phyloP scores from a whole-genome alignment of 2,113 vertebrate genomes.

The Kryptolebias marmoratus region DNA sequence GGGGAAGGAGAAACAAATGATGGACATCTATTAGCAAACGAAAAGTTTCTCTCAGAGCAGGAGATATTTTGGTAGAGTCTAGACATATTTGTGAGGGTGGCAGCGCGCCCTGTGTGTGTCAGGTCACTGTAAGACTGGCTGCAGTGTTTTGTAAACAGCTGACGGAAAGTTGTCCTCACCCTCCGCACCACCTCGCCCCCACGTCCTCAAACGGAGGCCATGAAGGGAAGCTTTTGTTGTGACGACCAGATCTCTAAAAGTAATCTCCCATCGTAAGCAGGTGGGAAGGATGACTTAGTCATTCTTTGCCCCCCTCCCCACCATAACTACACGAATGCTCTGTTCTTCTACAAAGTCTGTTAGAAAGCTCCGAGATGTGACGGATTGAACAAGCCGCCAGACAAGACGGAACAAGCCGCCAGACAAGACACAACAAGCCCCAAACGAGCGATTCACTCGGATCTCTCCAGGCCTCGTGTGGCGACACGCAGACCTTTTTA shows the following conservation, averaged over 20 bases:
- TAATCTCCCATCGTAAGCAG: slow-evolving; percentile 1
- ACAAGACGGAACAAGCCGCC: slow-evolving; percentile 65
- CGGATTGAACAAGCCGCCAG: slow-evolving; percentile 53
- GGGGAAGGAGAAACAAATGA: no score
- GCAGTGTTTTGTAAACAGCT: slow-evolving; percentile 31
- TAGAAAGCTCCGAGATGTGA: slow-evolving; percentile 42
- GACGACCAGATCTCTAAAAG: neutral
- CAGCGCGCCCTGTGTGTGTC: slow-evolving; percentile 42
- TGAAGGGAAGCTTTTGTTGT: slow-evolving; percentile 3
- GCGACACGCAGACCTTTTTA: neutral
- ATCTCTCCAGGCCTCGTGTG: slow-evolving; percentile 6
- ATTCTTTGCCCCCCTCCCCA: neutral
- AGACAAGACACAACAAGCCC: slow-evolving; percentile 66
- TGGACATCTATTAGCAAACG: neutral
- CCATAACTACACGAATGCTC: neutral
- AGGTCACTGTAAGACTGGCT: slow-evolving; percentile 42
- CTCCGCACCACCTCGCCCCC: neutral
- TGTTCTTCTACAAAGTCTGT: slow-evolving; percentile 22
- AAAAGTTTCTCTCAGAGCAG: slow-evolving; percentile 41
- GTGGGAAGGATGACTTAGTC: slow-evolving; percentile 6
- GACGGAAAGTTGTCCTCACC: slow-evolving; percentile 19
- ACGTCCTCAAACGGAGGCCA: neutral
- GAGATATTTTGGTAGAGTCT: slow-evolving; percentile 74
- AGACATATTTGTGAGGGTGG: slow-evolving; percentile 59
- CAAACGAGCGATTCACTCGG: slow-evolving; percentile 13